Base-by-base conservation (phyloP, 2,888 invertebrate genomes). In the Philopedon plagiatum region DNA sequence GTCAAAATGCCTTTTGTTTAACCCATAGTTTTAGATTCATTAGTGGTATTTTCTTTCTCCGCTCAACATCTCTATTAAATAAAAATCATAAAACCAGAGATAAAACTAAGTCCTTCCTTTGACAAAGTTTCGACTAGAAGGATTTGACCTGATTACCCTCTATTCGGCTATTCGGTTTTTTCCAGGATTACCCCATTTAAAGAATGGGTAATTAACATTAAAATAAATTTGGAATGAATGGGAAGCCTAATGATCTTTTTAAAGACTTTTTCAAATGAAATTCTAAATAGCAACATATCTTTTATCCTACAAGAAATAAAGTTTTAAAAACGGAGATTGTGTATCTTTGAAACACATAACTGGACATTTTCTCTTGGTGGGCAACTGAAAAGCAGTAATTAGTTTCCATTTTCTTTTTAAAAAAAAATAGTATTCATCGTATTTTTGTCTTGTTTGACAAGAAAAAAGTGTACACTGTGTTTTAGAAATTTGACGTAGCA, bases 191-290 rank as follows among this genome's bases (percentile, higher is more conserved):
- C 51, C 51, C 51, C 9, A 18, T 54, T 54, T 18, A 54, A 54
- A 29, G 51, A 54, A 54, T 54, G 51, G 51, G 51, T 54, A 54
- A 54, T 54, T 54, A 54, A 54, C 29, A 32, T 29, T 29, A 18
- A 54, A 54, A 54, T 54, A 54, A 54, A 54, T 54, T 54, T 29
- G 15, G 51, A n/a, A 54, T 54, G 51, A 54, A 54, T 54, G 29
- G 51, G 51, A 32, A 29, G 29, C 13, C 51, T 54, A 54, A 54
- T 54, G 29, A 54, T 54, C 51, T 32, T 54, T 29, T 15, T 29
- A 54, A 54, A 13, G 51, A 54, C 26, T 3, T 5, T 54, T 29
- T 54, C 13, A 29, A 54, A 54, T 32, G 51, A 29, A 29, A 29
- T 54, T 54, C 18, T 54, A 54, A 54, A 54, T 18, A 29, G 51